Evolutionary conservation across 2,113 vertebrate species (phyloP).

Genomic region (Saccopteryx bilineata): DNA sequence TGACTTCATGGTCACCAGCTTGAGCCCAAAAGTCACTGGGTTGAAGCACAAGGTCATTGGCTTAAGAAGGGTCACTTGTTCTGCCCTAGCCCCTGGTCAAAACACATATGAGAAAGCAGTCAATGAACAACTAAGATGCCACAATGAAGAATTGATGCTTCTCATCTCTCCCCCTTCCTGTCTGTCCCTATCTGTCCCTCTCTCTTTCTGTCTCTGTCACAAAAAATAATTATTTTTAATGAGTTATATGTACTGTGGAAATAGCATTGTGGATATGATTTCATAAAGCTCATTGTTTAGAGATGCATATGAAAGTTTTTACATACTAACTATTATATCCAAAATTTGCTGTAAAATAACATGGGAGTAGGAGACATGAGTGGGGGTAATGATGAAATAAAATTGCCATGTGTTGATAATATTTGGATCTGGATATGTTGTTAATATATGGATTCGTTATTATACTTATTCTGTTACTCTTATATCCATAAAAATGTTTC

Average conservation of each 20-base stretch:
- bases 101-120: too few relatives aligned
- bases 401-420: not conserved
- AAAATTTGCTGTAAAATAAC: slow-evolving; percentile 21
- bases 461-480: not conserved
- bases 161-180: too few relatives aligned
- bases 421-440: not conserved
- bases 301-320: not conserved
- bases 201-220: too few relatives aligned
- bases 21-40: too few relatives aligned
- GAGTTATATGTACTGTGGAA: not conserved
- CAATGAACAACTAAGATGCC: too few relatives aligned
- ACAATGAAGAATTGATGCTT: too few relatives aligned
- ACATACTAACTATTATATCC: not conserved
- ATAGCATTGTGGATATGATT: not conserved
- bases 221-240: not conserved
- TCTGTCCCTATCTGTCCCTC: too few relatives aligned
- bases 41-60: too few relatives aligned
- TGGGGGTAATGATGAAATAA: not conserved
- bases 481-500: not conserved
- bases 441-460: not conserved
- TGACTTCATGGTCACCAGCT: too few relatives aligned
- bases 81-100: too few relatives aligned
- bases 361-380: not conserved
- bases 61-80: too few relatives aligned
- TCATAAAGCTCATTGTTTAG: not conserved